Evolutionary conservation across 2,888 invertebrate species (phyloP).

Genomic region (Bimastos eiseni): DNA sequence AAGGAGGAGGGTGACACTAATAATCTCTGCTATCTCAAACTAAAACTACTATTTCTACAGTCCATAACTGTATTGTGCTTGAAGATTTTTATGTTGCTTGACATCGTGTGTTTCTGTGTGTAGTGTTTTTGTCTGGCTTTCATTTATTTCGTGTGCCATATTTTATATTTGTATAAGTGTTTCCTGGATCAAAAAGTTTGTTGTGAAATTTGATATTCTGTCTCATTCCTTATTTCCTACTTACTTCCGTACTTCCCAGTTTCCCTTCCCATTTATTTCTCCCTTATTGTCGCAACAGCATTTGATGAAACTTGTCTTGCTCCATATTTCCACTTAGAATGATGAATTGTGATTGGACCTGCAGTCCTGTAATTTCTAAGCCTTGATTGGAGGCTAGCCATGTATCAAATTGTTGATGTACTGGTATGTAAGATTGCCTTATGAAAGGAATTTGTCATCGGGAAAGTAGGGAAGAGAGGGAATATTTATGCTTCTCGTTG

Average conservation of each 20-base stretch:
- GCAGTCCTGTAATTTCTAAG: not conserved
- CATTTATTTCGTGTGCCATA: not conserved
- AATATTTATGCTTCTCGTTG: not conserved
- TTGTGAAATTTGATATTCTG: not conserved
- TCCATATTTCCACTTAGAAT: not conserved
- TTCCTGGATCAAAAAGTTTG: not conserved
- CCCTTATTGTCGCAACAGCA: not conserved
- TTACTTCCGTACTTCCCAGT: too few species aligned
- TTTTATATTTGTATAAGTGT: not conserved
- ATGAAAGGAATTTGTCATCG: not conserved
- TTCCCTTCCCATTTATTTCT: not conserved
- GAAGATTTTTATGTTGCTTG: too few species aligned
- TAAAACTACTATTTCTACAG: too few species aligned
- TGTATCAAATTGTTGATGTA: not conserved
- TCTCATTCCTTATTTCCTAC: not conserved
- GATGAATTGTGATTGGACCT: conserved; percentile 13
- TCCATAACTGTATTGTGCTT: too few species aligned
- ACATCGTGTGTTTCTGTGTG: not conserved
- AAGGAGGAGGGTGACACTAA: too few species aligned
- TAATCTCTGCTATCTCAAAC: too few species aligned
- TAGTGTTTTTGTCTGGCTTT: not conserved
- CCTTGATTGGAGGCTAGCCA: not conserved
- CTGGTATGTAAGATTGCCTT: not conserved
- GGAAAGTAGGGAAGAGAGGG: not conserved
- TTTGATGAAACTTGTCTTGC: conserved; percentile 13